Evolutionary conservation across 2,888 invertebrate species (phyloP).

Genomic region (Meta bourneti): DNA sequence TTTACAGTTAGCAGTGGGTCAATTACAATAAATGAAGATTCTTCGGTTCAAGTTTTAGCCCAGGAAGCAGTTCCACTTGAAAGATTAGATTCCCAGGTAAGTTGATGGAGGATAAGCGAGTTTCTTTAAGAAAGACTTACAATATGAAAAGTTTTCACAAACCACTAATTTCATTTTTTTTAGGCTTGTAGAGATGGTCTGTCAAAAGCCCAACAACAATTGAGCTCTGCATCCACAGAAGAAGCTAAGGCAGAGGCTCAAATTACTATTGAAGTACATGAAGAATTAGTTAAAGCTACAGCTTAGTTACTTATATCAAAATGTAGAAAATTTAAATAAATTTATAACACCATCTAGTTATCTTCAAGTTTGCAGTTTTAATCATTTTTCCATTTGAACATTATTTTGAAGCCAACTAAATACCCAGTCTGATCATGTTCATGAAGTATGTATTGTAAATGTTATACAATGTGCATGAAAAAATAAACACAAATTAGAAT

Average conservation of each 20-base stretch:
- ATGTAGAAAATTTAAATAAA: background rate
- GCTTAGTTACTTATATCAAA: constrained; percentile 25
- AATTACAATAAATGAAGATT: constrained; percentile 97
- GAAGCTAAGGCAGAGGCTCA: constrained; percentile 93
- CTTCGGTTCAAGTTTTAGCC: constrained; percentile 93
- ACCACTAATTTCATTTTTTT: background rate
- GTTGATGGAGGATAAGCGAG: background rate
- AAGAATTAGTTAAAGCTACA: constrained; percentile 92
- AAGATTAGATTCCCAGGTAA: constrained; percentile 85
- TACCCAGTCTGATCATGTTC: background rate
- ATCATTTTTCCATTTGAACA: too few relatives aligned
- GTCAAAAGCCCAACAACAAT: constrained; percentile 90
- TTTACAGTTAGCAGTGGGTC: constrained; percentile 94
- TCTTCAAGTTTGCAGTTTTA: too few relatives aligned
- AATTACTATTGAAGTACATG: constrained; percentile 95
- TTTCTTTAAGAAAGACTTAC: background rate
- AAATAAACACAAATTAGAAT: too few relatives aligned
- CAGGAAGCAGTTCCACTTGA: constrained; percentile 96
- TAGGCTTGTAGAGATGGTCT: constrained; percentile 90
- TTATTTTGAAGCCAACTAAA: background rate
- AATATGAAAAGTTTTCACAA: background rate
- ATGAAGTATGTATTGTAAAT: background rate
- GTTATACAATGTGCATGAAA: too few relatives aligned
- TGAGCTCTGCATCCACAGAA: constrained; percentile 90
- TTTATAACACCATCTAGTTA: background rate